Percentiles rank a stretch among this genome's conserved stretches.
Conservation (phyloP, 2,888 invertebrate species). For the Melieria omissa region DNA sequence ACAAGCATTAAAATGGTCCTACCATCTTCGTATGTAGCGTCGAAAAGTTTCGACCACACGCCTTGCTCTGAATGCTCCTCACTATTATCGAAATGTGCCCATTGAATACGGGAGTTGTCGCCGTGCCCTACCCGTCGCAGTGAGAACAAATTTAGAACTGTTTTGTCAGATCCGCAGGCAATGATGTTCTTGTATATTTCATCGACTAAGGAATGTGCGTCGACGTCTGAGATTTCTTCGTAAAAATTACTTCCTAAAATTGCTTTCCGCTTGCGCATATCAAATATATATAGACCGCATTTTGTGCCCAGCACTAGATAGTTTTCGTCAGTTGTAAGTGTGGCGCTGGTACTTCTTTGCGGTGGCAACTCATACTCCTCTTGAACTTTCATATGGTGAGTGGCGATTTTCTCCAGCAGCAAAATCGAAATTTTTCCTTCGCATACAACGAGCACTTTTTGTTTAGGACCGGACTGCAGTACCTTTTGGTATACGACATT, state of each 20-base stretch:
- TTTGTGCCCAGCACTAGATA: conserved; percentile 63
- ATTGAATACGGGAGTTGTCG: too few relatives aligned
- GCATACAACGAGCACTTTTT: too few relatives aligned
- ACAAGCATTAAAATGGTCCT: not conserved
- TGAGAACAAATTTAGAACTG: conserved; percentile 58
- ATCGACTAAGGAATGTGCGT: conserved; percentile 58
- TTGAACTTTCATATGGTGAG: conserved; percentile 44
- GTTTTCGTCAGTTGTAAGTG: conserved; percentile 54
- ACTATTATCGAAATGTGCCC: too few relatives aligned
- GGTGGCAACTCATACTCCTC: conserved; percentile 46
- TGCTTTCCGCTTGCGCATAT: conserved; percentile 48
- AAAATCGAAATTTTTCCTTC: conserved; percentile 35
- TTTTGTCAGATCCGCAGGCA: conserved; percentile 57
- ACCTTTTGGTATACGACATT: too few relatives aligned
- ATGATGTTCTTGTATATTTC: conserved; percentile 60
- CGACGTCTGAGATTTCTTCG: conserved; percentile 57
- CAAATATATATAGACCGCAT: conserved; percentile 60
- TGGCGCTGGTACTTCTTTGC: conserved; percentile 56
- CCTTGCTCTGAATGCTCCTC: too few relatives aligned
- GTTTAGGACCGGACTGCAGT: too few relatives aligned
- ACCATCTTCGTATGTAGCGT: too few relatives aligned
- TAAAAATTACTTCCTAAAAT: conserved; percentile 63
- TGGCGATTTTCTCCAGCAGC: conserved; percentile 39
- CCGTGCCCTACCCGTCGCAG: conserved; percentile 43
- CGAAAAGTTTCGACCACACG: too few relatives aligned